Conservation (phyloP, 2,113 vertebrate genomes). For the Thermophis baileyi region DNA sequence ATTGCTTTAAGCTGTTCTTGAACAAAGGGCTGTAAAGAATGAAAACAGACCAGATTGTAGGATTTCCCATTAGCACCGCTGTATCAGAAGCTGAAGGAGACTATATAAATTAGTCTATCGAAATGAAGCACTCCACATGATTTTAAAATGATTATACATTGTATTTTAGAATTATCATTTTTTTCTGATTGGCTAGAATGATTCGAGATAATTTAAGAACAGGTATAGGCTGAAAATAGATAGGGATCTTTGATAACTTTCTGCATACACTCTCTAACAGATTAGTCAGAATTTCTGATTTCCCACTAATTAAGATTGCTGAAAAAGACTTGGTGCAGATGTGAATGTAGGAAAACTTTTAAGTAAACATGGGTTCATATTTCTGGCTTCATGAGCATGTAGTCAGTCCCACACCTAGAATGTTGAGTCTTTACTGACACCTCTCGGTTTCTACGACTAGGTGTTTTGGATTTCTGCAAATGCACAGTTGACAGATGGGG, state of each 20-base stretch:
- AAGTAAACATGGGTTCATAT: background rate
- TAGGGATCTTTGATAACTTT: background rate
- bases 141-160: background rate
- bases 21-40: background rate
- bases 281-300: background rate
- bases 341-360: background rate
- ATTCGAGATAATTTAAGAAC: background rate
- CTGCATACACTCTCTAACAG: background rate
- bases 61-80: background rate
- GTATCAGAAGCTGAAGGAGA: background rate
- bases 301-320: background rate
- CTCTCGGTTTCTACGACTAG: background rate
- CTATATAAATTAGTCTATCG: background rate
- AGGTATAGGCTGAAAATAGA: background rate
- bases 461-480: background rate
- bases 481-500: background rate
- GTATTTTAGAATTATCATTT: background rate
- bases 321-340: background rate
- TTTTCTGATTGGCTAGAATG: background rate
- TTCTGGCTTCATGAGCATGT: background rate
- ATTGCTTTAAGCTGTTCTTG: background rate
- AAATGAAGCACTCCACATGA: background rate
- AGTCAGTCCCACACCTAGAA: background rate
- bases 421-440: background rate
- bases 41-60: background rate